A percentile compares a stretch with the other conserved stretches of the same genome.
phyloP scores from a whole-genome alignment of 2,888 invertebrate genomes.

The Xanthia togata region DNA sequence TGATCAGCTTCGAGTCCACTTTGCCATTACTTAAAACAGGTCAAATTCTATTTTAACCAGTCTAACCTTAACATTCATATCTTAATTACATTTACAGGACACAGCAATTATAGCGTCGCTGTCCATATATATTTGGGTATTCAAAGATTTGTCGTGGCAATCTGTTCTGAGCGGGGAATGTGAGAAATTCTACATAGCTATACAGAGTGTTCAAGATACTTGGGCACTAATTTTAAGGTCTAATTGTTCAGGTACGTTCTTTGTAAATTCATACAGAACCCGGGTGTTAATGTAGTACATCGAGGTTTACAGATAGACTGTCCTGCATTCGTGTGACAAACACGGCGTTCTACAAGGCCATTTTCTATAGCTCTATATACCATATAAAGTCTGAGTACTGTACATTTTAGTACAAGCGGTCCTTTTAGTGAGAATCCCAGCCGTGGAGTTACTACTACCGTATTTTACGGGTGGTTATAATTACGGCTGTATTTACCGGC shows the following conservation, averaged over 20 bases:
- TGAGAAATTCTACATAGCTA: constrained; percentile 21
- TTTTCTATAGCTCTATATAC: neutral
- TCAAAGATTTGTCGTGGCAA: constrained; percentile 9
- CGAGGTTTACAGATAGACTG: neutral
- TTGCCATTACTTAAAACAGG: neutral
- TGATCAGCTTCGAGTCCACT: neutral
- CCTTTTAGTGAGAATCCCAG: neutral
- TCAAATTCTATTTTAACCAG: neutral
- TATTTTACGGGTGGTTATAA: too few relatives aligned
- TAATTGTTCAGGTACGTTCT: constrained; percentile 13
- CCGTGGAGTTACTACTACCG: too few relatives aligned
- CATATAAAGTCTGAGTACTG: neutral
- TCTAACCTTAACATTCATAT: neutral
- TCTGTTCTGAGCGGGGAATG: neutral
- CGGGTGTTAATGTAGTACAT: neutral
- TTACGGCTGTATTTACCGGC: neutral
- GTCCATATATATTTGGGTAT: constrained; percentile 3
- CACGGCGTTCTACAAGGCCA: neutral
- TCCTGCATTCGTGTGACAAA: neutral
- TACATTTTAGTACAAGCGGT: neutral
- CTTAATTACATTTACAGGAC: constrained; percentile 19
- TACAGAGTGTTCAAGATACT: constrained; percentile 10
- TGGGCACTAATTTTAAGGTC: constrained; percentile 16
- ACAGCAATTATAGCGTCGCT: neutral
- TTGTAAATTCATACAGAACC: neutral